A percentile compares a stretch with the other conserved stretches of the same genome.
These are phyloP conservation scores for Apis florea DNA, from an alignment of 1,140 invertebrate species.

Conservation along the genomic window DNA sequence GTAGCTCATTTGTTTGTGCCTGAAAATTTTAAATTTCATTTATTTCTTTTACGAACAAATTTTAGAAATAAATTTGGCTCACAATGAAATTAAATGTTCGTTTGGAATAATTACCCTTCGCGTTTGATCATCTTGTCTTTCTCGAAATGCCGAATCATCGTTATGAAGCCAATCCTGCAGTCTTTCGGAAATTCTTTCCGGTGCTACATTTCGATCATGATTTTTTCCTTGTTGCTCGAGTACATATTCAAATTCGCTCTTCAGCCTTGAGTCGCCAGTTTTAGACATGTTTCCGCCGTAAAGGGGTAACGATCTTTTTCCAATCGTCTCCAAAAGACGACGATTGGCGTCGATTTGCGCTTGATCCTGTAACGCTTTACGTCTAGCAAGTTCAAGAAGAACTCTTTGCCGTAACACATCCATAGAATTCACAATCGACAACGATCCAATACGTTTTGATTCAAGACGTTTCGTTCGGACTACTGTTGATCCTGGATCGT, in stretches of 20 bases:
- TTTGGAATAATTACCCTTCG: constrained; percentile 32
- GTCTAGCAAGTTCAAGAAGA: constrained; percentile 81
- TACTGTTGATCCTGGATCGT: constrained; percentile 35
- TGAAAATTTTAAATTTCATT: constrained; percentile 44
- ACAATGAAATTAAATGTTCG: neutral
- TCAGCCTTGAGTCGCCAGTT: constrained; percentile 4
- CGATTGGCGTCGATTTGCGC: constrained; percentile 78
- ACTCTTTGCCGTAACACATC: constrained; percentile 82
- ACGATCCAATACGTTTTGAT: constrained; percentile 72
- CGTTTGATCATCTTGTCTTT: constrained; percentile 44
- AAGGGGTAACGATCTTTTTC: constrained; percentile 70
- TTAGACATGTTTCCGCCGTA: constrained; percentile 20
- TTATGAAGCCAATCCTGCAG: constrained; percentile 62
- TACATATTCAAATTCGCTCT: constrained; percentile 8
- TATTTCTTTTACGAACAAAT: neutral
- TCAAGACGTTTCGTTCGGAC: constrained; percentile 60
- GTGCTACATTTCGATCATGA: neutral
- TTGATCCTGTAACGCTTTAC: constrained; percentile 79
- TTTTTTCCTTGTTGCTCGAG: neutral
- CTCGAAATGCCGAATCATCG: constrained; percentile 54
- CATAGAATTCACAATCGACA: constrained; percentile 83
- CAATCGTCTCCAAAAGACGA: constrained; percentile 70
- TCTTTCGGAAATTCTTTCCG: constrained; percentile 40
- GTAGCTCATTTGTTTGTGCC: constrained; percentile 60
- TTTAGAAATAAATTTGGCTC: no score